phyloP scores from a whole-genome alignment of 1,140 invertebrate genomes.

The Drosophila tsacasi region DNA sequence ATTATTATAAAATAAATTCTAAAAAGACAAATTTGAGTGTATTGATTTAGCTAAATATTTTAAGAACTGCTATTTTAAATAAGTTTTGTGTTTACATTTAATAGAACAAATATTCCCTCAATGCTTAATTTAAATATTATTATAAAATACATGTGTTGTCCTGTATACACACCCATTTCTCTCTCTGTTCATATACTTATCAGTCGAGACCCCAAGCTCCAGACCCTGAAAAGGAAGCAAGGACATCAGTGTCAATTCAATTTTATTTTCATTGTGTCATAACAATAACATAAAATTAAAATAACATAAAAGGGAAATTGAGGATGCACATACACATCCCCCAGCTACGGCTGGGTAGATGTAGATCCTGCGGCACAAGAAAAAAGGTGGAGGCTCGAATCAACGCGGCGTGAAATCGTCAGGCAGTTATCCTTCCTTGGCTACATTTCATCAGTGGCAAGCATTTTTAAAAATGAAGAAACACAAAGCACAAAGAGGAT shows the following conservation, averaged over 20 bases:
- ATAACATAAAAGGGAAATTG: slow-evolving; percentile 85
- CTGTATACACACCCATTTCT: not conserved
- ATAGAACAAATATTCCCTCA: not conserved
- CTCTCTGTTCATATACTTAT: slow-evolving; percentile 35
- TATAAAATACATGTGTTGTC: fast-evolving
- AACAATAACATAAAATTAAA: slow-evolving; percentile 85
- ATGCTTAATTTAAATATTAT: too few relatives aligned
- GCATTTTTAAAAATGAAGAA: slow-evolving; percentile 49
- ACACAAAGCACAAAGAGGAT: slow-evolving; percentile 24
- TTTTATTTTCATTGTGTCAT: slow-evolving; percentile 85
- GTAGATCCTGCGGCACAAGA: slow-evolving; percentile 3
- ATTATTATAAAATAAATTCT: not conserved
- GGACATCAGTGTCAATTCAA: slow-evolving; percentile 84
- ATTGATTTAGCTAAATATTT: not conserved
- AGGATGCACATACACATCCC: slow-evolving; percentile 62
- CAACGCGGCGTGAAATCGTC: slow-evolving; percentile 83
- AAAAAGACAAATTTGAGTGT: not conserved
- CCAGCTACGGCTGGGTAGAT: not conserved
- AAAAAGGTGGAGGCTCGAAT: slow-evolving; percentile 40
- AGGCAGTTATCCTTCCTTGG: slow-evolving; percentile 69
- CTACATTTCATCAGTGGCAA: slow-evolving; percentile 69
- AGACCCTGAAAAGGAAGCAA: slow-evolving; percentile 30
- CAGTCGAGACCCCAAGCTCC: slow-evolving; percentile 22
- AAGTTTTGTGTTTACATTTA: not conserved
- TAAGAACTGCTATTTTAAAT: not conserved